Conservation (phyloP, 2,797 vertebrate genomes). For the Peromyscus melanophrys region DNA sequence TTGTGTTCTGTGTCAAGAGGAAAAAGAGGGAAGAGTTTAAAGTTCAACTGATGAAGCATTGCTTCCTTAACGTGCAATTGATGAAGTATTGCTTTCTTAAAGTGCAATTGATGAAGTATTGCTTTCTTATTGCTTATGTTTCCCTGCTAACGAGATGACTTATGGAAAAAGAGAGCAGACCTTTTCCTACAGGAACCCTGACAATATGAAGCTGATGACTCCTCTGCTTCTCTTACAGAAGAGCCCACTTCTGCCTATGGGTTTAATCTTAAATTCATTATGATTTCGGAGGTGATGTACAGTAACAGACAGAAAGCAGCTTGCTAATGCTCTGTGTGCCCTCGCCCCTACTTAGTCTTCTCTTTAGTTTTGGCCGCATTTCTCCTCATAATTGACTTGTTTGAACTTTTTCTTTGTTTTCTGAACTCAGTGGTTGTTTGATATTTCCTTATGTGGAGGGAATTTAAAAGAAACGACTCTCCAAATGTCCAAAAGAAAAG, state of each 20-base stretch:
- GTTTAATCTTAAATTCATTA: conserved; percentile 9
- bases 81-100: neutral
- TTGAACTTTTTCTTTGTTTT: neutral
- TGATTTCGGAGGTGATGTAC: neutral
- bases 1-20: neutral
- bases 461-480: neutral
- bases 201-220: neutral
- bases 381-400: neutral
- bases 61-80: neutral
- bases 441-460: neutral
- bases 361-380: neutral
- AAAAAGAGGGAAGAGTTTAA: conserved; percentile 12
- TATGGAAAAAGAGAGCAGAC: neutral
- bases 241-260: neutral
- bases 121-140: neutral
- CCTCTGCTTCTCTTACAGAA: neutral
- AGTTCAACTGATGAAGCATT: neutral
- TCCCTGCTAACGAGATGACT: conserved; percentile 22
- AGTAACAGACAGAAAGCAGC: neutral
- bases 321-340: neutral
- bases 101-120: neutral
- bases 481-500: neutral
- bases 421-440: neutral
- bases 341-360: neutral
- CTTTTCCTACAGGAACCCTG: conserved; percentile 7